Evolutionary conservation across 2,113 vertebrate species (phyloP).

Genomic region (Porphyrio hochstetteri): DNA sequence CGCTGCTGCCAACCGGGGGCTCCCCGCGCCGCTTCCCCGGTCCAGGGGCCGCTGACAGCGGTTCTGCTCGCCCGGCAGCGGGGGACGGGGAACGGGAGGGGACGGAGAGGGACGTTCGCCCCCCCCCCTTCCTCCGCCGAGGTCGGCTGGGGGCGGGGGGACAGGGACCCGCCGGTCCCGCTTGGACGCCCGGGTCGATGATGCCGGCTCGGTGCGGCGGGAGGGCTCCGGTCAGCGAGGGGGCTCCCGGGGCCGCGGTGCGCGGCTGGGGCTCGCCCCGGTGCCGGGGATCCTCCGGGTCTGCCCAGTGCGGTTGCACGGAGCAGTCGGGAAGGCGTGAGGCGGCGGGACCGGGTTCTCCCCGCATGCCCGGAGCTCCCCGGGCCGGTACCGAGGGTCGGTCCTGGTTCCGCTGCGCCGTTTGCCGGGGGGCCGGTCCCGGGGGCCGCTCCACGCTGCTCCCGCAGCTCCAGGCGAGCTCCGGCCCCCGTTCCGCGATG

Average conservation of each 20-base stretch:
- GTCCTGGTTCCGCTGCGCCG: background rate
- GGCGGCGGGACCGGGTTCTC: background rate
- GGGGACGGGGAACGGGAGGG: background rate
- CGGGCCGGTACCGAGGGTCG: background rate
- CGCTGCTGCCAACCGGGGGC: background rate
- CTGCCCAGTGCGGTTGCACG: background rate
- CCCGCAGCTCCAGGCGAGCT: background rate
- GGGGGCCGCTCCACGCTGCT: background rate
- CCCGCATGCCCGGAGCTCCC: background rate
- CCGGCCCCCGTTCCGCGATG: background rate
- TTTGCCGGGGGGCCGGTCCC: background rate
- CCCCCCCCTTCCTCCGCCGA: too few relatives aligned
- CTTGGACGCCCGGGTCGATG: background rate
- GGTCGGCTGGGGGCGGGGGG: background rate
- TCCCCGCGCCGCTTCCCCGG: background rate
- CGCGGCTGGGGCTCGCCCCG: background rate
- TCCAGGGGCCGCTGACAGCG: background rate
- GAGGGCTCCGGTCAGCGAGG: background rate
- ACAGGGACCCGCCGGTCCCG: background rate
- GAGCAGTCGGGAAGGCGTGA: background rate
- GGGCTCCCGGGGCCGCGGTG: background rate
- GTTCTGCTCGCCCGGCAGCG: background rate
- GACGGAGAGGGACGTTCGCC: background rate
- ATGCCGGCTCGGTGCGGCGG: background rate
- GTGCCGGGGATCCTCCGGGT: background rate